Evolutionary conservation across 1,140 invertebrate genomes (phyloP).

Genomic region (Drosophila equinoxialis): DNA sequence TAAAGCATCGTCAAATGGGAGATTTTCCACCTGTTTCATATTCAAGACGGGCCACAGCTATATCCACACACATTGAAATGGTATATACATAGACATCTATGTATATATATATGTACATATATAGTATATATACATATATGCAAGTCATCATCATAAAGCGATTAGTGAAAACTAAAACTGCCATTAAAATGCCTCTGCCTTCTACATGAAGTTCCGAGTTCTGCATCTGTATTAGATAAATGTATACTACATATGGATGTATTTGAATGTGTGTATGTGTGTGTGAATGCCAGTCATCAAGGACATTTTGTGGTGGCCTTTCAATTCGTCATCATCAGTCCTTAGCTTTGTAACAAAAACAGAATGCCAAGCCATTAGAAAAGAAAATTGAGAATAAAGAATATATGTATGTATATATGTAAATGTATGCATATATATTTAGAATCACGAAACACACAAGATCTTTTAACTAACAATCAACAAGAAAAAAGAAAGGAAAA

Average conservation of each 20-base stretch:
- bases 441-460: neutral
- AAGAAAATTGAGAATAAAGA: neutral
- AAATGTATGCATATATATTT: neutral
- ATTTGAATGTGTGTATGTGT: neutral
- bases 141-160: constrained; percentile 75
- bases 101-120: neutral
- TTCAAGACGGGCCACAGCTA: neutral
- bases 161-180: constrained; percentile 73
- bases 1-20: neutral
- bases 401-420: too few species aligned
- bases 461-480: neutral
- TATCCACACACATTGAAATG: constrained; percentile 10
- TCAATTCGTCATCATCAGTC: constrained; percentile 5
- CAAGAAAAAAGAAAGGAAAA: neutral
- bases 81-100: neutral
- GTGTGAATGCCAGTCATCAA: constrained; percentile 2
- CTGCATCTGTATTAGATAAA: neutral
- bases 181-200: constrained; percentile 67
- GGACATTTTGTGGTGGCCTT: neutral
- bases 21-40: constrained; percentile 5
- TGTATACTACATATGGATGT: neutral
- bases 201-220: constrained; percentile 11
- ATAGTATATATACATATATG: neutral
- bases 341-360: neutral
- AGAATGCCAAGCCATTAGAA: neutral